Base-by-base conservation (phyloP, 2,797 vertebrate species). In the Leptodactylus fallax region DNA sequence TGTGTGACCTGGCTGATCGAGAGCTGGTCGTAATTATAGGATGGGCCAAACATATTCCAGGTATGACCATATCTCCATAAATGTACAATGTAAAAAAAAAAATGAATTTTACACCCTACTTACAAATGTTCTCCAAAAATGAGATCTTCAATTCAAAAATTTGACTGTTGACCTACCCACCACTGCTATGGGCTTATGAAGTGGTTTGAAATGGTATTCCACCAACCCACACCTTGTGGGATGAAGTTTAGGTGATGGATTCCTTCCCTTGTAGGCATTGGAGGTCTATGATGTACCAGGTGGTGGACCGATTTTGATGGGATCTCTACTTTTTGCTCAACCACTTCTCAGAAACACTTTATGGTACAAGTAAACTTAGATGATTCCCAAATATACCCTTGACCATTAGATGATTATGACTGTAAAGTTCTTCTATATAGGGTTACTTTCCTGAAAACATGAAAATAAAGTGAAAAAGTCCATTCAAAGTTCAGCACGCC, bases 1-100 rank as follows among this genome's bases (percentile, higher is more conserved):
- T 99, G 92, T 99, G 98, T 88, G 98, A 99, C 94, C 95, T 99
- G 94, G 98, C 98, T 1, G 98, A 99, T 94, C 95, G 98, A 85
- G 98, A 99, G 92, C 92, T 99, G 92, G 98, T 99, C 92, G 98
- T 99, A 92, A 99, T 99, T 95, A 99, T 99, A 90, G 98, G 98
- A 93, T 99, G 98, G 98, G 98, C 98, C 91, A 99, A 99, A 90
- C 98, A 99, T 94, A 99, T 99, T 95, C 98, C 98, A 96, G 98
- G 98, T 99, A 97, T 85, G 86, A 53, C 13, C 7, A 71, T 19
- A 27, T 12, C 49, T 55, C 8, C 7, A 4, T 71, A 67, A 67
- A 82, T 23, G 23, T 27, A 58, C 12, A 63, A 10, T 23, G 63
- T 25, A 11, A 56, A 56, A 16, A 56, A 16, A 56, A 3, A 67